Evolutionary conservation across 2,888 invertebrate genomes (phyloP).

Genomic region (Drosophila infuscata): DNA sequence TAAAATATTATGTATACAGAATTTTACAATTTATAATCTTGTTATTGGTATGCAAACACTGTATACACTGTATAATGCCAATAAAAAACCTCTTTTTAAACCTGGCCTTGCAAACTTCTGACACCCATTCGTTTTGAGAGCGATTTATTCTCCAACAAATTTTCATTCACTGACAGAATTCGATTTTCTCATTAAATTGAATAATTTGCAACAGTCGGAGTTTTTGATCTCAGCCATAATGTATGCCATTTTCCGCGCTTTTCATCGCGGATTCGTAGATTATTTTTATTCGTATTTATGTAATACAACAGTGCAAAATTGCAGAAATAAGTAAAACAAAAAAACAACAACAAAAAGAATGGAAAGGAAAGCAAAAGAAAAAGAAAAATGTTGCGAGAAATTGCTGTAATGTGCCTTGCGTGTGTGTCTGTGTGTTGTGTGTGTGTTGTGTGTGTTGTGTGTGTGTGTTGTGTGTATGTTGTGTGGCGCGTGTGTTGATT

Average conservation of each 20-base stretch:
- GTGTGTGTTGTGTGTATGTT: constrained; percentile 33
- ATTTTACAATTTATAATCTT: no score
- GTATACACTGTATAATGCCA: background rate
- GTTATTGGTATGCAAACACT: no score
- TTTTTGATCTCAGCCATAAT: background rate
- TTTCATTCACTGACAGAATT: background rate
- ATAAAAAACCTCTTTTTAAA: background rate
- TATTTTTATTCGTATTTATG: constrained; percentile 42
- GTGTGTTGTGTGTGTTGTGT: constrained; percentile 20
- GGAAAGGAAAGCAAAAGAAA: constrained; percentile 35
- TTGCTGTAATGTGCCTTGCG: constrained; percentile 74
- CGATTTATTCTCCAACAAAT: background rate
- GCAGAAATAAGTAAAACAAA: constrained; percentile 41
- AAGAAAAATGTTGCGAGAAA: constrained; percentile 51
- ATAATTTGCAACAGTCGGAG: constrained; percentile 13
- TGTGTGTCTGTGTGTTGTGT: constrained; percentile 10
- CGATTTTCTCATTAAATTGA: constrained; percentile 7
- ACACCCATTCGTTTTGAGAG: background rate
- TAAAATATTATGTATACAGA: no score
- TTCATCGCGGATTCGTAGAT: constrained; percentile 2
- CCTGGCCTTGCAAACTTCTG: background rate
- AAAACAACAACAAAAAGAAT: constrained; percentile 24
- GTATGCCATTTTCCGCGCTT: constrained; percentile 13
- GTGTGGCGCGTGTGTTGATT: constrained; percentile 56
- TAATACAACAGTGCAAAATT: constrained; percentile 43